Percentiles rank a stretch among this genome's conserved stretches.
Evolutionary conservation across 2,797 vertebrate genomes (phyloP).

Genomic region (Pseudotriccus pelzelni): DNA sequence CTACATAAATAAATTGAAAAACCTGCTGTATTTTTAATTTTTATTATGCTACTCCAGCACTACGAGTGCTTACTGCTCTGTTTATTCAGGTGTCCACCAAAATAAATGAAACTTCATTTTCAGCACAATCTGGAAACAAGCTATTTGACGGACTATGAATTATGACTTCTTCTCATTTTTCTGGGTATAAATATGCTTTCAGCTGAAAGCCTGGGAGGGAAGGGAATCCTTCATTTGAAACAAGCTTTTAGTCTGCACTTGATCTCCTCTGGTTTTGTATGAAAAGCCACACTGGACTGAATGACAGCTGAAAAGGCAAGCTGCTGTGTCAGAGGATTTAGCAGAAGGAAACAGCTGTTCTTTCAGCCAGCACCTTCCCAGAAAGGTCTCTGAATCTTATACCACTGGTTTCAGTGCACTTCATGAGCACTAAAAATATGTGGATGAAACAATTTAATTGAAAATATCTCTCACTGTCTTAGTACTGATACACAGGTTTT

Average conservation of each 20-base stretch:
- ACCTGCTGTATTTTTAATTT: not conserved
- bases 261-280: conserved; percentile 42
- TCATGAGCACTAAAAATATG: not conserved
- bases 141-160: not conserved
- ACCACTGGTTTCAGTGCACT: not conserved
- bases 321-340: conserved; percentile 35
- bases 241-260: conserved; percentile 29
- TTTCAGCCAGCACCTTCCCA: conserved; percentile 1
- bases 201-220: not conserved
- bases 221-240: not conserved
- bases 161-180: conserved; percentile 9
- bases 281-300: conserved; percentile 42
- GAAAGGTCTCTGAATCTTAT: conserved; percentile 2
- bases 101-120: not conserved
- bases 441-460: not conserved
- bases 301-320: conserved; percentile 57
- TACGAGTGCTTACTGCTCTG: not conserved
- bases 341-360: conserved; percentile 43
- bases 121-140: not conserved
- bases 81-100: conserved; percentile 1
- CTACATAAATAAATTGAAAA: not conserved
- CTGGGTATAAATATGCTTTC: not conserved
- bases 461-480: not conserved
- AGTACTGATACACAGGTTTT: not conserved
- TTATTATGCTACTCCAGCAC: not conserved